These are phyloP conservation scores for Australoheros facetus DNA, from an alignment of 2,797 vertebrate genomes.

Conservation along the genomic window DNA sequence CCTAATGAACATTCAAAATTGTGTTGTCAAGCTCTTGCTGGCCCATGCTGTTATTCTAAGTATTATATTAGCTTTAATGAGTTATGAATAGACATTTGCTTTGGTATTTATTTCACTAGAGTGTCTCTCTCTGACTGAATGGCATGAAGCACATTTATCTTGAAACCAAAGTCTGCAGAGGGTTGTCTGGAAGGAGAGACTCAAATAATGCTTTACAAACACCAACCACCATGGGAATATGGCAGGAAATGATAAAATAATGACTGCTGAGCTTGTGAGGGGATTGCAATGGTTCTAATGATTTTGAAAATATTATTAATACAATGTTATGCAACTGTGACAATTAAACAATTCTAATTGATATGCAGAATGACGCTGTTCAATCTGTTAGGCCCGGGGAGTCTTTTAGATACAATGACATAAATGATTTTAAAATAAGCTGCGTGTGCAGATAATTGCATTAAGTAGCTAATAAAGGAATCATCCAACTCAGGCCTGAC, in stretches of 20 bases:
- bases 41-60: slow-evolving; percentile 41
- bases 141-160: slow-evolving; percentile 43
- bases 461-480: slow-evolving; percentile 5
- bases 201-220: slow-evolving; percentile 16
- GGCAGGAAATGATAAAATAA: slow-evolving; percentile 19
- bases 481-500: background rate
- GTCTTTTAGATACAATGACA: slow-evolving; percentile 18
- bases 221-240: background rate
- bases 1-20: slow-evolving; percentile 56
- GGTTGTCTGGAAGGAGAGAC: slow-evolving; percentile 32
- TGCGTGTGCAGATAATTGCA: slow-evolving; percentile 5
- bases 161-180: slow-evolving; percentile 33
- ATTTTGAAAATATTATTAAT: slow-evolving; percentile 9
- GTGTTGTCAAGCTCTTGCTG: slow-evolving; percentile 45
- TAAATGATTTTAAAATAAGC: slow-evolving; percentile 19
- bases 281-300: background rate
- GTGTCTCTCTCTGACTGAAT: slow-evolving; percentile 38
- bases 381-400: slow-evolving; percentile 23
- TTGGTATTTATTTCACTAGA: slow-evolving; percentile 36
- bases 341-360: slow-evolving; percentile 22
- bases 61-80: slow-evolving; percentile 53
- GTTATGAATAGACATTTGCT: slow-evolving; percentile 42
- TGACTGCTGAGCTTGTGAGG: background rate
- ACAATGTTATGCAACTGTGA: slow-evolving; percentile 1
- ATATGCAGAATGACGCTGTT: slow-evolving; percentile 21